Conservation (phyloP, 2,888 invertebrate genomes). For the Spisula subtruncata region DNA sequence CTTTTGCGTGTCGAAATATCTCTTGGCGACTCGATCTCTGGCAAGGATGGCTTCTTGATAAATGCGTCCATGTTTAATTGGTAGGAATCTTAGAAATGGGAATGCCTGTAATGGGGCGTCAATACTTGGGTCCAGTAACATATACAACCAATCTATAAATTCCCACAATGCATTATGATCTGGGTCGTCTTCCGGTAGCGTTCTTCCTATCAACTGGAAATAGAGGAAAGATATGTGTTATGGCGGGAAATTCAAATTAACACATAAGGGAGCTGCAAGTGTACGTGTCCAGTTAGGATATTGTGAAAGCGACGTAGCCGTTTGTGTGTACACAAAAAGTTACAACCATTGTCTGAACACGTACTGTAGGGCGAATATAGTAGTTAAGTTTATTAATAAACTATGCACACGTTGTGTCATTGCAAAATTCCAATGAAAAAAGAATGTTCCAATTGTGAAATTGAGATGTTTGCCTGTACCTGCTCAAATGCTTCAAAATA, state of each 20-base stretch:
- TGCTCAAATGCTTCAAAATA: too few species aligned
- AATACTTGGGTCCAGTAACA: conserved; percentile 58
- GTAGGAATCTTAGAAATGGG: conserved; percentile 65
- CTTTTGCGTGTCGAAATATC: conserved; percentile 66
- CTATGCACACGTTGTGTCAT: too few species aligned
- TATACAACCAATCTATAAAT: conserved; percentile 59
- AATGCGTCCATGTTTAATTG: conserved; percentile 60
- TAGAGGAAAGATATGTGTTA: background rate
- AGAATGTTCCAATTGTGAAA: too few species aligned
- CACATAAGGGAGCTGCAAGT: too few species aligned
- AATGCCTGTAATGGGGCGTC: conserved; percentile 62
- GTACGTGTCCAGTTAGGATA: too few species aligned
- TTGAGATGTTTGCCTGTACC: too few species aligned
- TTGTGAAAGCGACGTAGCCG: too few species aligned
- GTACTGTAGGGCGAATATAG: background rate
- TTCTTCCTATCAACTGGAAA: conserved; percentile 68
- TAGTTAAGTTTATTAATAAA: too few species aligned
- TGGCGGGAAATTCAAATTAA: background rate
- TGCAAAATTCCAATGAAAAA: too few species aligned
- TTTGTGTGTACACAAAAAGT: too few species aligned
- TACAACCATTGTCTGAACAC: background rate
- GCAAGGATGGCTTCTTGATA: conserved; percentile 62
- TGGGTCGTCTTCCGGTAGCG: conserved; percentile 64
- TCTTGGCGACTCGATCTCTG: conserved; percentile 58
- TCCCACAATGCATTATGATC: conserved; percentile 68